Evolutionary conservation across 2,113 vertebrate genomes (phyloP).

Genomic region (Hippocampus comes): DNA sequence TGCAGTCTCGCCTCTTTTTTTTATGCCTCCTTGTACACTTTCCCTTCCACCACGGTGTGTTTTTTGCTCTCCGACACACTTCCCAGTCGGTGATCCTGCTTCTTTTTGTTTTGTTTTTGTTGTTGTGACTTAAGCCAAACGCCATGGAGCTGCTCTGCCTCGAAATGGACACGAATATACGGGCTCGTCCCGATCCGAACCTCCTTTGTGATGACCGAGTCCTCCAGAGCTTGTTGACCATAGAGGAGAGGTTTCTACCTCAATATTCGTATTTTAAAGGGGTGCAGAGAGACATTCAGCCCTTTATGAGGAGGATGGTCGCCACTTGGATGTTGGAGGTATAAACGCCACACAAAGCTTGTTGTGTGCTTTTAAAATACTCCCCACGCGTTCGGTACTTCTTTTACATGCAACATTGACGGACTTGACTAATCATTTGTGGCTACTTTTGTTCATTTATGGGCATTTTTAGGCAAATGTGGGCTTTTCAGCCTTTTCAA

Average conservation of each 20-base stretch:
- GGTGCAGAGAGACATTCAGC: slow-evolving; percentile 91
- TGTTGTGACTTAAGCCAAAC: slow-evolving; percentile 48
- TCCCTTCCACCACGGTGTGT: slow-evolving; percentile 36
- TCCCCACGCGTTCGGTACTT: slow-evolving; percentile 23
- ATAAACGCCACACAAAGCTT: slow-evolving; percentile 46
- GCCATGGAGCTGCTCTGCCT: slow-evolving; percentile 92
- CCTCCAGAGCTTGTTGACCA: slow-evolving; percentile 84
- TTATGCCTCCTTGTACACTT: slow-evolving; percentile 65
- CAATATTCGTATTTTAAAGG: slow-evolving; percentile 89
- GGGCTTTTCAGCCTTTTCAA: slow-evolving; percentile 32
- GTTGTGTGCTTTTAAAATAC: slow-evolving; percentile 53
- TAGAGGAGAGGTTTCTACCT: slow-evolving; percentile 90
- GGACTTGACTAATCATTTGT: background rate
- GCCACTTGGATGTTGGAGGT: slow-evolving; percentile 98
- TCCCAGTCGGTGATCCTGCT: background rate
- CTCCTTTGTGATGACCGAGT: slow-evolving; percentile 87
- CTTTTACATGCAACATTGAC: background rate
- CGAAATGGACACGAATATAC: slow-evolving; percentile 84
- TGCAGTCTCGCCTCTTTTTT: slow-evolving; percentile 72
- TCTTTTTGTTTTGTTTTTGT: slow-evolving; percentile 30
- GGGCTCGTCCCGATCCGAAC: slow-evolving; percentile 84
- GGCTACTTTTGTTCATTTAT: background rate
- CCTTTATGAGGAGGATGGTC: slow-evolving; percentile 92
- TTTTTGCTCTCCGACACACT: slow-evolving; percentile 10
- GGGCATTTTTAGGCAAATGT: background rate